Percentiles rank a stretch among this genome's conserved stretches.
phyloP scores from a whole-genome alignment of 2,888 invertebrate species.

The Trissonchulus latispiculum region DNA sequence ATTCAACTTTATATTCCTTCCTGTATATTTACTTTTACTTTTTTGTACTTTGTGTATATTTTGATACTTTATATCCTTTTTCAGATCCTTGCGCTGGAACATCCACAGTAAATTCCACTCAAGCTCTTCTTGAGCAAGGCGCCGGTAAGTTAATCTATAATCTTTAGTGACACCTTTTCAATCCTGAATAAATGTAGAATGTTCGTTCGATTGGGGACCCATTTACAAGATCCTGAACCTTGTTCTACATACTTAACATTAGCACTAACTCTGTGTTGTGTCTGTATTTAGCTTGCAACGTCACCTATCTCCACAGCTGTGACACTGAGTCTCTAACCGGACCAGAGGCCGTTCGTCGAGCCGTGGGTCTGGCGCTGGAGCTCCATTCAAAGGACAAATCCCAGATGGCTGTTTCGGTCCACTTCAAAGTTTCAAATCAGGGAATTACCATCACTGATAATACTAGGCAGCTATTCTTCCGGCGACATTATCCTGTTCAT shows the following conservation, averaged over 20 bases:
- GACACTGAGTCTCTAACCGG: slow-evolving; percentile 94
- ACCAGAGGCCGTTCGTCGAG: slow-evolving; percentile 71
- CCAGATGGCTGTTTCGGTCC: slow-evolving; percentile 46
- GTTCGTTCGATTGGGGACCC: too few relatives aligned
- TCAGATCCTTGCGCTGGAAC: slow-evolving; percentile 26
- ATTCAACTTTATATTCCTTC: too few relatives aligned
- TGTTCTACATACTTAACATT: too few relatives aligned
- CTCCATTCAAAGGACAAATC: slow-evolving; percentile 30
- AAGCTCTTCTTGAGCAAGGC: slow-evolving; percentile 56
- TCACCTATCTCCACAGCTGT: slow-evolving; percentile 73
- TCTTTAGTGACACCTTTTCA: too few relatives aligned
- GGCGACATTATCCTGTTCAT: slow-evolving; percentile 82
- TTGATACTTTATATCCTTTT: too few relatives aligned
- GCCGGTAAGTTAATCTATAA: too few relatives aligned
- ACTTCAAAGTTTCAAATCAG: slow-evolving; percentile 90
- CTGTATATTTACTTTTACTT: too few relatives aligned
- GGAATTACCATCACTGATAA: slow-evolving; percentile 95
- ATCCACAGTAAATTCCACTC: slow-evolving; percentile 44
- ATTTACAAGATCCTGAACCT: too few relatives aligned
- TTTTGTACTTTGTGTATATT: too few relatives aligned
- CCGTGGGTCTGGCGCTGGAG: slow-evolving; percentile 42
- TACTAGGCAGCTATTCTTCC: slow-evolving; percentile 74
- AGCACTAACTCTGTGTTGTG: too few relatives aligned
- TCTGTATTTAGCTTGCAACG: slow-evolving; percentile 83
- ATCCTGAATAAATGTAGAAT: too few relatives aligned